These are phyloP conservation scores for Gorsachius goisagi DNA, from an alignment of 2,113 vertebrate genomes.

Conservation along the genomic window DNA sequence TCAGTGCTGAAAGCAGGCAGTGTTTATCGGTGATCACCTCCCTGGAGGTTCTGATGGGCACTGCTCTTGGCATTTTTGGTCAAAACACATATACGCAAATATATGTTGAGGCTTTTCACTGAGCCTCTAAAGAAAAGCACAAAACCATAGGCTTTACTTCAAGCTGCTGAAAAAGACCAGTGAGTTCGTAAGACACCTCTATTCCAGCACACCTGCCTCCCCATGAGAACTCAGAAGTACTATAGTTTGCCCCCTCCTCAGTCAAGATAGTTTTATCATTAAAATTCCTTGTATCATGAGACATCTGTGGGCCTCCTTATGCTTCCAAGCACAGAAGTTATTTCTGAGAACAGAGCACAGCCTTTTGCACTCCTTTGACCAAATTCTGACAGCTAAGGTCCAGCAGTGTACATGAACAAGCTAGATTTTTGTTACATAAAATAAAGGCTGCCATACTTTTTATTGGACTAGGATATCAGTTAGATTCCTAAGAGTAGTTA, in stretches of 20 bases:
- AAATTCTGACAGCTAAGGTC: slow-evolving; percentile 4
- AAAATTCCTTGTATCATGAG: background rate
- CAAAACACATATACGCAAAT: background rate
- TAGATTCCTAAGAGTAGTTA: slow-evolving; percentile 5
- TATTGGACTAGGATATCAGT: background rate
- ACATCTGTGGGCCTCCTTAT: background rate
- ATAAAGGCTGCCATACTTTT: slow-evolving; percentile 37
- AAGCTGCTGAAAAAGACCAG: background rate
- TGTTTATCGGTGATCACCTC: background rate
- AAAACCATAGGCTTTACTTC: background rate
- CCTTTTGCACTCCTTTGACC: background rate
- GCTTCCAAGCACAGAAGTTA: background rate
- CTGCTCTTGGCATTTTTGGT: background rate
- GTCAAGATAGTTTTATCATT: slow-evolving; percentile 24
- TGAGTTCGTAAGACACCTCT: background rate
- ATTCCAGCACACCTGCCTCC: background rate
- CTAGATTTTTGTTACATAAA: slow-evolving; percentile 37
- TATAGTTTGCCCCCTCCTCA: background rate
- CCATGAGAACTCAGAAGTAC: background rate
- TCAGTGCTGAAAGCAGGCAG: background rate
- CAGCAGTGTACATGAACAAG: background rate
- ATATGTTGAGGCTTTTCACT: background rate
- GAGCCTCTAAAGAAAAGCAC: background rate
- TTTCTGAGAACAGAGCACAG: background rate
- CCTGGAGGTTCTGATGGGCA: background rate